phyloP scores from a whole-genome alignment of 2,797 vertebrate genomes.

The Eleutherodactylus coqui region DNA sequence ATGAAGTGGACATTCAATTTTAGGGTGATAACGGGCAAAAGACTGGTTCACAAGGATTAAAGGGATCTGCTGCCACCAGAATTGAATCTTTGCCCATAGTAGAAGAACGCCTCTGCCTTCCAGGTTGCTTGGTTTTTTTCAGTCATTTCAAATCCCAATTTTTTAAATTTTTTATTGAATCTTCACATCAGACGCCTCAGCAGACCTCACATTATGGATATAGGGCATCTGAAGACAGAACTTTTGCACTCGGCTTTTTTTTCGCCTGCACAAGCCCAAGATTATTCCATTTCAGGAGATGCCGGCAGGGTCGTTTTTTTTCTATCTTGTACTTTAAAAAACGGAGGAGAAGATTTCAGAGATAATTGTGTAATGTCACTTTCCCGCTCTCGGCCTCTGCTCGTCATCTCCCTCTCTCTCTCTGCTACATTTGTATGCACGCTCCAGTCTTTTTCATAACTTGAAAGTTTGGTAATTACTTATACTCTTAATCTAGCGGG shows the following conservation, averaged over 20 bases:
- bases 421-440: constrained; percentile 27
- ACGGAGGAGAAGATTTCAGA: constrained; percentile 6
- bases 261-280: background rate
- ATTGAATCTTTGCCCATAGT: no score
- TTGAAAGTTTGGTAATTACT: constrained; percentile 23
- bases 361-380: constrained; percentile 35
- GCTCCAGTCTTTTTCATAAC: background rate
- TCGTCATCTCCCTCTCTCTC: background rate
- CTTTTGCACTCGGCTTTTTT: background rate
- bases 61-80: no score
- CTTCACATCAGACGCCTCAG: background rate
- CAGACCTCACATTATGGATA: background rate
- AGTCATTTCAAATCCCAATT: no score
- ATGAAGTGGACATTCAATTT: no score
- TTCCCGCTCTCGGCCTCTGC: background rate
- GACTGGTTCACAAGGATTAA: no score
- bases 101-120: no score
- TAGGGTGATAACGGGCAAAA: no score
- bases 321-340: background rate
- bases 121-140: no score
- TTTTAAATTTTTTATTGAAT: no score
- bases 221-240: background rate
- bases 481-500: background rate
- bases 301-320: background rate
- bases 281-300: constrained; percentile 25